These are phyloP conservation scores for Chrysopa pallens DNA, from an alignment of 1,140 invertebrate genomes.

Conservation along the genomic window DNA sequence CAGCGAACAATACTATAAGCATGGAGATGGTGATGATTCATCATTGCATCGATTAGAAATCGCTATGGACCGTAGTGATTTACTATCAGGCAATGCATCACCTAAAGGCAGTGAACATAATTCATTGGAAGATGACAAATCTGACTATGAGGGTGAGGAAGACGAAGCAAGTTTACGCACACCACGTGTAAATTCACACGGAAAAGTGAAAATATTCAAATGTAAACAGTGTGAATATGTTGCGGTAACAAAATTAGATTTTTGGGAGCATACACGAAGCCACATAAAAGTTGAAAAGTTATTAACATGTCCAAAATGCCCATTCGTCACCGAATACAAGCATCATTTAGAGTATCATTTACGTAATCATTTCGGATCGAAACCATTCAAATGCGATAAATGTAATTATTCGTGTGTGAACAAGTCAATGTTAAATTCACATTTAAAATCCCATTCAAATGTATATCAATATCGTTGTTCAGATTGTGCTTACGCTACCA, in stretches of 20 bases:
- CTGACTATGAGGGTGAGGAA: slow-evolving; percentile 23
- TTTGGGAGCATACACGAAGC: slow-evolving; percentile 76
- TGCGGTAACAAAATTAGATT: slow-evolving; percentile 73
- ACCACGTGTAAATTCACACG: slow-evolving; percentile 60
- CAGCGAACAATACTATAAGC: background rate
- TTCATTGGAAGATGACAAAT: slow-evolving; percentile 9
- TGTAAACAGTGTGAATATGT: slow-evolving; percentile 86
- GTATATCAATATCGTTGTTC: slow-evolving; percentile 91
- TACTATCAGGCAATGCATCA: slow-evolving; percentile 4
- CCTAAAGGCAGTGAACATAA: slow-evolving; percentile 6
- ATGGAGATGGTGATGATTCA: slow-evolving; percentile 5
- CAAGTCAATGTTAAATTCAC: slow-evolving; percentile 98
- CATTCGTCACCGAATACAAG: slow-evolving; percentile 97
- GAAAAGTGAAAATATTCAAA: slow-evolving; percentile 71
- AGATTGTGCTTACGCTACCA: slow-evolving; percentile 93
- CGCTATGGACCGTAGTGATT: slow-evolving; percentile 9
- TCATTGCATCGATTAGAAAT: slow-evolving; percentile 9
- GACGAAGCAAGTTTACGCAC: slow-evolving; percentile 44
- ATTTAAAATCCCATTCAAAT: slow-evolving; percentile 95
- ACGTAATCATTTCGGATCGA: slow-evolving; percentile 85
- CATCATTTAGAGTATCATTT: slow-evolving; percentile 97
- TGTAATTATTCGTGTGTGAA: slow-evolving; percentile 92
- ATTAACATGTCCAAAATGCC: slow-evolving; percentile 78
- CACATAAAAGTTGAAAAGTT: slow-evolving; percentile 92
- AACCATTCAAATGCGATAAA: slow-evolving; percentile 90